Evolutionary conservation across 2,797 vertebrate genomes (phyloP).

Genomic region (Chelidonichthys spinosus): DNA sequence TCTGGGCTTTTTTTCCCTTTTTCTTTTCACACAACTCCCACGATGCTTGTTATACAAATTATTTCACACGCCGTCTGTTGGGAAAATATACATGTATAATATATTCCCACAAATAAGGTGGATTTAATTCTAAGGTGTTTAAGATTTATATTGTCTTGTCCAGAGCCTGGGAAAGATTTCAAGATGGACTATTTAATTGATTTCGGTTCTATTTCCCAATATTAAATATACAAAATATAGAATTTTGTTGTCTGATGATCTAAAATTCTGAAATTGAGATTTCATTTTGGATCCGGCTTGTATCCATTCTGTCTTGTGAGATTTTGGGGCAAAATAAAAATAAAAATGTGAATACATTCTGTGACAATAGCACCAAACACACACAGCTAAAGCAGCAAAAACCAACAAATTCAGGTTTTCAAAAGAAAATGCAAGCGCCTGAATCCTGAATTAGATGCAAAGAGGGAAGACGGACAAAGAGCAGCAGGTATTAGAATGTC

Average conservation of each 20-base stretch:
- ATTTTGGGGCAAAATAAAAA: neutral
- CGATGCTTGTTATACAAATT: constrained; percentile 46
- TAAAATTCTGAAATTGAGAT: constrained; percentile 10
- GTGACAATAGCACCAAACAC: constrained; percentile 14
- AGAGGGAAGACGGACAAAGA: constrained; percentile 32
- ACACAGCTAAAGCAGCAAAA: constrained; percentile 8
- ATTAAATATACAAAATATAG: neutral
- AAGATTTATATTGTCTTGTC: neutral
- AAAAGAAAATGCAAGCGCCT: neutral
- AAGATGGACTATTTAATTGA: neutral
- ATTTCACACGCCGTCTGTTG: constrained; percentile 40
- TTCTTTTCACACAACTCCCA: constrained; percentile 54
- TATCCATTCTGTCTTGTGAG: constrained; percentile 5
- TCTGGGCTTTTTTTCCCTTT: constrained; percentile 18
- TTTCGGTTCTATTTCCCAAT: neutral
- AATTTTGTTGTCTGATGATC: neutral
- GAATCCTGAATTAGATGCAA: constrained; percentile 28
- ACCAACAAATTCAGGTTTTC: constrained; percentile 4
- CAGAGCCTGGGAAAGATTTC: neutral
- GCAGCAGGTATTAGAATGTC: constrained; percentile 40
- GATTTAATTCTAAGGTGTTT: constrained; percentile 4
- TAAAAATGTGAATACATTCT: neutral
- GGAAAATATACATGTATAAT: constrained; percentile 9
- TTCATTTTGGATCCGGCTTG: neutral
- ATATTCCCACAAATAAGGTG: neutral